These are phyloP conservation scores for Catocala fraxini DNA, from an alignment of 2,888 invertebrate species.

Conservation along the genomic window DNA sequence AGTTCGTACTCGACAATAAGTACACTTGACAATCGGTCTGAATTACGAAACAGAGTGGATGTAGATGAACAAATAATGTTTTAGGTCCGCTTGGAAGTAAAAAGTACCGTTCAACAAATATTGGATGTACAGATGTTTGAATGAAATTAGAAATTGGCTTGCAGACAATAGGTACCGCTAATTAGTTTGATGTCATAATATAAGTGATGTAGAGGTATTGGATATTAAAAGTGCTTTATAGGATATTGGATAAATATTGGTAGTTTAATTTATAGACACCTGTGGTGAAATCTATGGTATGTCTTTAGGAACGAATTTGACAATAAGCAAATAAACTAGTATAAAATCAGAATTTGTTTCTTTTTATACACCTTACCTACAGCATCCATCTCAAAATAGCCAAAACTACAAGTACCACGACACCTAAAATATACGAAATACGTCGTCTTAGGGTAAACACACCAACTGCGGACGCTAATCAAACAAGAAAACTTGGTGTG, in stretches of 20 bases:
- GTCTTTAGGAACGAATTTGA: no score
- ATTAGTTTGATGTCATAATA: conserved; percentile 30
- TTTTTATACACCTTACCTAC: no score
- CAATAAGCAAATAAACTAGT: no score
- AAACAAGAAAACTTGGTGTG: conserved; percentile 73
- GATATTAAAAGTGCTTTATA: no score
- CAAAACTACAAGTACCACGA: conserved; percentile 2
- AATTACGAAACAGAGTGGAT: conserved; percentile 71
- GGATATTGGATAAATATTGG: no score
- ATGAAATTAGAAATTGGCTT: conserved; percentile 49
- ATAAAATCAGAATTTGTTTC: no score
- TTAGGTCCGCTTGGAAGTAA: conserved; percentile 43
- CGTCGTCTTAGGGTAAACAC: conserved; percentile 67
- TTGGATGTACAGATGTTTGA: conserved; percentile 42
- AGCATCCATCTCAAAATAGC: background rate
- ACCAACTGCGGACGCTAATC: conserved; percentile 68
- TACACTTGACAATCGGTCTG: conserved; percentile 66
- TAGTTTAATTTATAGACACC: no score
- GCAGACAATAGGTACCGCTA: conserved; percentile 32
- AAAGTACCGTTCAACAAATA: conserved; percentile 49
- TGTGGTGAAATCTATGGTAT: no score
- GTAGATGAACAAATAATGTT: conserved; percentile 50
- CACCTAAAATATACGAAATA: conserved; percentile 41
- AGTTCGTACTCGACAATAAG: conserved; percentile 60
- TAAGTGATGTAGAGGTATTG: no score